Conservation (phyloP, 2,797 vertebrate genomes). For the Syngnathus rostellatus region DNA sequence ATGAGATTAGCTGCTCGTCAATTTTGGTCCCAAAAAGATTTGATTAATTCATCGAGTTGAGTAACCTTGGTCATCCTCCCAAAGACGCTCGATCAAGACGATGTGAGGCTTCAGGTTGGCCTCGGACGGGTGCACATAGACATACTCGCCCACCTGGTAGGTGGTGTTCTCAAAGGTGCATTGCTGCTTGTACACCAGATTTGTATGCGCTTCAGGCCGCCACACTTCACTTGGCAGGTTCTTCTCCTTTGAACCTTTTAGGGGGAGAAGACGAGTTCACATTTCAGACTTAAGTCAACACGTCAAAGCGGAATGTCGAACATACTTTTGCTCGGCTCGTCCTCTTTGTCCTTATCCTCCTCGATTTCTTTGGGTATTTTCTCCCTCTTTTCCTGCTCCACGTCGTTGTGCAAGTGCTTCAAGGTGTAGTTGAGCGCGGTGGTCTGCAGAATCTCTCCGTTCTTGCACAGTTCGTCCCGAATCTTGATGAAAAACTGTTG, state of each 20-base stretch:
- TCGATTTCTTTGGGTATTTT: constrained; percentile 94
- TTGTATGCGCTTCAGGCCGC: constrained; percentile 66
- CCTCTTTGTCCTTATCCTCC: constrained; percentile 88
- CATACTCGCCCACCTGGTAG: constrained; percentile 92
- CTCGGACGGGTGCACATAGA: constrained; percentile 91
- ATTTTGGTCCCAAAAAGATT: background rate
- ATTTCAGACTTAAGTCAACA: background rate
- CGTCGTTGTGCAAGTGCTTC: constrained; percentile 89
- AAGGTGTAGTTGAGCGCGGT: constrained; percentile 88
- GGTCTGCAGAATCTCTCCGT: constrained; percentile 92
- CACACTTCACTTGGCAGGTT: constrained; percentile 72
- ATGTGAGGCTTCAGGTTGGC: constrained; percentile 87
- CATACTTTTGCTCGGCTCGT: constrained; percentile 80
- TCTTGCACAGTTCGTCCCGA: constrained; percentile 96
- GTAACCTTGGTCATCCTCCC: constrained; percentile 89
- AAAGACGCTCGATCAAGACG: constrained; percentile 92
- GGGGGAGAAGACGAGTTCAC: constrained; percentile 3
- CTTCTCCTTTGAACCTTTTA: constrained; percentile 78
- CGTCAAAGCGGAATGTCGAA: background rate
- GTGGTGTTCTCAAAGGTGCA: constrained; percentile 90
- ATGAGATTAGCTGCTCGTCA: background rate
- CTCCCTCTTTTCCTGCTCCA: constrained; percentile 96
- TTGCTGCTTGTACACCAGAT: constrained; percentile 83
- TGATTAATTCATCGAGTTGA: background rate
- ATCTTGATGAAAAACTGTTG: constrained; percentile 98